Base-by-base conservation (phyloP, 1,140 invertebrate species). In the Battus philenor region DNA sequence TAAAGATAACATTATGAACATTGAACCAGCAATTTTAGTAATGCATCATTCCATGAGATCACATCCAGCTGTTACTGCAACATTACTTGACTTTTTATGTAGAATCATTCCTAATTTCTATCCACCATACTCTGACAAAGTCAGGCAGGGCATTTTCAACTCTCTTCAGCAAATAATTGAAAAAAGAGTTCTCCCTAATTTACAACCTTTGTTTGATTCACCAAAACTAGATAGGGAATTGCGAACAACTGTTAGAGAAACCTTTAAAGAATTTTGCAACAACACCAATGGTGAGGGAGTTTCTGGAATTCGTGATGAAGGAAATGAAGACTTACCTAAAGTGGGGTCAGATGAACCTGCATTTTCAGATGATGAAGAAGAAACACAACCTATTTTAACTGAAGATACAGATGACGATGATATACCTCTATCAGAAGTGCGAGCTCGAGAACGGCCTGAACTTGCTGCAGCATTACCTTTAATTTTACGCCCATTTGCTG, bases 1-100 rank as follows among this genome's bases (percentile, higher is more conserved):
- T 41, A 96, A 95, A 82, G 97, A 99, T 82, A 99, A 97, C 74
- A 99, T 99, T 51, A 99, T 99, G 97, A 98, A 98, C 78, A 98
- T 99, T 66, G 97, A 99, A 86, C 97, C 97, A n/a, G 97, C 96
- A 5, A 98, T 99, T 73, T 88, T 99, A 46, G 96, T 99, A 0
- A 99, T 99, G 97, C 95, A 97, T 78, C 95, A 98, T 88, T 98
- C 96, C 22, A 96, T 99, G 90, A 90, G 95, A 73, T 95, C 95
- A 63, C 97, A 99, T 89, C 96, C 97, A 27, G 93, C 94, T 26
- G 96, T 98, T 47, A 98, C 97, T 59, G 96, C 95, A 32, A 97
- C 96, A 6, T 87, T 99, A 33, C 85, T 99, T 50, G 97, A 99
- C 86, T 99, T 99, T 86, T 88, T 99, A 32, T 98, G 97, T 87